A percentile compares a stretch with the other conserved stretches of the same genome.
Evolutionary conservation across 2,113 vertebrate species (phyloP).

Genomic region (Microtus ochrogaster): DNA sequence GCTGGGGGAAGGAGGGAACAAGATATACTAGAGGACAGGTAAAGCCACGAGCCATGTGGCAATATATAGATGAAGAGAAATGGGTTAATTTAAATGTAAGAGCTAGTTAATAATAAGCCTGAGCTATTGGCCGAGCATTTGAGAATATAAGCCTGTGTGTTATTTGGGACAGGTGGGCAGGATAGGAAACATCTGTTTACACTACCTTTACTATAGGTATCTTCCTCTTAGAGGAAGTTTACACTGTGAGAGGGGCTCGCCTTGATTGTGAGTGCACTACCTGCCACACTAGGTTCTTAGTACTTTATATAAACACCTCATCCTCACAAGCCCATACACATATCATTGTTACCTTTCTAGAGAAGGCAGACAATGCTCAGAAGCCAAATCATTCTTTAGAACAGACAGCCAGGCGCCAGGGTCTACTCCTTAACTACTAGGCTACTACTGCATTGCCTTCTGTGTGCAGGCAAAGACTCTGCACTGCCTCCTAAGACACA

Average conservation of each 20-base stretch:
- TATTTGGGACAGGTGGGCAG: too few species aligned
- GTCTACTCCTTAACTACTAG: background rate
- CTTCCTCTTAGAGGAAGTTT: background rate
- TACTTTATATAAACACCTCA: background rate
- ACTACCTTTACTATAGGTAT: background rate
- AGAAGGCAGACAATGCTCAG: background rate
- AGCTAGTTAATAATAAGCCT: too few species aligned
- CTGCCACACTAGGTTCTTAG: background rate
- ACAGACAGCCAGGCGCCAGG: background rate
- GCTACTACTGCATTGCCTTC: background rate
- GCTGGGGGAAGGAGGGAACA: too few species aligned
- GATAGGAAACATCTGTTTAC: background rate
- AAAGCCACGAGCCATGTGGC: too few species aligned
- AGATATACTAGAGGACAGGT: too few species aligned
- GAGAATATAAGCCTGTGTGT: too few species aligned
- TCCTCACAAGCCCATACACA: background rate
- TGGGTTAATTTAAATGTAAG: too few species aligned
- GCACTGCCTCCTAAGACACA: background rate
- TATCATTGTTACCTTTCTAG: background rate
- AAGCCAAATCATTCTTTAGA: background rate
- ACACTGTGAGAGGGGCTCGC: background rate
- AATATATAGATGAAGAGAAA: too few species aligned
- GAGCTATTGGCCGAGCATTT: too few species aligned
- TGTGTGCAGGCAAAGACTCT: background rate
- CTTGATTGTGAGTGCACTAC: background rate